Evolutionary conservation across 2,113 vertebrate genomes (phyloP), one percentile per base, ranked within the genome.

Genomic region (Kryptolebias marmoratus): DNA sequence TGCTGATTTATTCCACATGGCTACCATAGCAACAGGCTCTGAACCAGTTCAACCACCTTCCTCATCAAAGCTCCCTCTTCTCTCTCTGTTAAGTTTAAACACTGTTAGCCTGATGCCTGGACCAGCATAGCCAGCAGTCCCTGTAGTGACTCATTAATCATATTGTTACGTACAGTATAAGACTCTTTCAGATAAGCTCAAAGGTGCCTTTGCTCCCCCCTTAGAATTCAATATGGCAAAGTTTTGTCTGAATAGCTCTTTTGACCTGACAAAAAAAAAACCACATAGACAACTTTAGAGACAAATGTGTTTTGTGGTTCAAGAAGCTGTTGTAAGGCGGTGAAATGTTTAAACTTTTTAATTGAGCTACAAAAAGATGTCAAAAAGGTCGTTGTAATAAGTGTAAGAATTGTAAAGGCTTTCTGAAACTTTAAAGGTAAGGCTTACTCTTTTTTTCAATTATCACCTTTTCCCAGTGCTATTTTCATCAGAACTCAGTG

Each of bases 21-120:
- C 87, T 91, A 72, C 91, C 91, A 92, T 92, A 89, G 91, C 91
- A 92, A 92, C 89, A 87, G 73, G 81, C 88, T 89, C 75, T 78
- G 80, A 82, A 87, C 80, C 76, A 76, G 80, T 83, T 86, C 72
- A 73, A 75, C 71, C 83, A 47, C 55, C 57, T 45, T 64, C 75
- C 65, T 83, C 87, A 83, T 85, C 82, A 87, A 88, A 87, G 77
- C 69, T 53, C 71, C n/a, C 42, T 61, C 54, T 32, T 75, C 64
- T 73, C 49, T 69, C 59, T 65, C 52, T 71, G 66, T 73, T 83
- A 84, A 58, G 53, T 81, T 83, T 64, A 54, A 73, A 66, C 54
- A 32, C 57, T 60, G 64, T 64, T 68, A 47, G 65, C 47, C 18
- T 56, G 75, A 67, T 73, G 68, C 65, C 15, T 61, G 68, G 65